These are phyloP conservation scores for Endotricha flammealis DNA, from an alignment of 2,888 invertebrate species.

Conservation along the genomic window DNA sequence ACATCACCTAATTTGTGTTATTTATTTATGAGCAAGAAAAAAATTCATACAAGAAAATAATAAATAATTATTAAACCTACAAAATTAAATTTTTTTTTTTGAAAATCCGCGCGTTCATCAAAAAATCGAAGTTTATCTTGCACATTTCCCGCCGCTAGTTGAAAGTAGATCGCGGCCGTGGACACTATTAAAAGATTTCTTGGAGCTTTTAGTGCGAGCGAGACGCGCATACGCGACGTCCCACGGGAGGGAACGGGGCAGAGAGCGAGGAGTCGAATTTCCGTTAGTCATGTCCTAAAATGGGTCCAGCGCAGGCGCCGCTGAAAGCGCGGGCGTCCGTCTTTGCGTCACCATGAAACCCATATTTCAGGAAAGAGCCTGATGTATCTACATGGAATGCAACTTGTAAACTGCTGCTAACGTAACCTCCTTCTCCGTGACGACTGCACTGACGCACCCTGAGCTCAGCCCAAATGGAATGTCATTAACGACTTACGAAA, in stretches of 20 bases:
- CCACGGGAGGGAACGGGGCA: conserved; percentile 70
- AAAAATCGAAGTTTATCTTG: conserved; percentile 45
- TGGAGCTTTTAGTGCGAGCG: conserved; percentile 75
- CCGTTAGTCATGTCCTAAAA: conserved; percentile 85
- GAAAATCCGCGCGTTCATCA: conserved; percentile 37
- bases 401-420: conserved; percentile 43
- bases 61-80: not conserved
- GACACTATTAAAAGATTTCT: conserved; percentile 80
- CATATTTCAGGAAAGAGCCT: conserved; percentile 76
- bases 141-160: conserved; percentile 73
- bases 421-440: conserved; percentile 46
- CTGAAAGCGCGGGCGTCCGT: conserved; percentile 76
- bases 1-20: too few relatives aligned
- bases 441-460: conserved; percentile 63
- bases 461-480: conserved; percentile 56
- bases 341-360: conserved; percentile 73
- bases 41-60: not conserved
- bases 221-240: conserved; percentile 56
- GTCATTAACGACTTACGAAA: conserved; percentile 67
- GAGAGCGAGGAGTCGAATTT: conserved; percentile 80
- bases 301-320: conserved; percentile 81
- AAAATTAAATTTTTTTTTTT: not conserved
- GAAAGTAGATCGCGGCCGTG: conserved; percentile 79
- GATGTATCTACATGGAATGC: conserved; percentile 54
- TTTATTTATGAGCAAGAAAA: too few relatives aligned